Percentiles rank a stretch among this genome's conserved stretches.
Conservation (phyloP, 1,140 invertebrate genomes). For the Drosophila erecta region DNA sequence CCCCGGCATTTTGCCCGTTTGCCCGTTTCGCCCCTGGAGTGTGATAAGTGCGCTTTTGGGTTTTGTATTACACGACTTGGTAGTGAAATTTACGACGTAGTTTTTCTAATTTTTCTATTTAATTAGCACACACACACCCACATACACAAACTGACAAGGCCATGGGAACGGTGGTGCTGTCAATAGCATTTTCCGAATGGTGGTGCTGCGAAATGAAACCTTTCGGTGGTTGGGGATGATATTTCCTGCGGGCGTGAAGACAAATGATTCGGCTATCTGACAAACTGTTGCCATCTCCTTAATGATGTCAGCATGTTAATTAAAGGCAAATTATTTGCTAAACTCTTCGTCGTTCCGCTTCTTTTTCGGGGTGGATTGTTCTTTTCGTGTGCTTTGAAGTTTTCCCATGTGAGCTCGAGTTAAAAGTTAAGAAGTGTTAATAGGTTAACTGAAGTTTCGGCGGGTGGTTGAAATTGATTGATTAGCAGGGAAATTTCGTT, state of each 20-base stretch:
- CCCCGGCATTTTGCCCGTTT: not conserved
- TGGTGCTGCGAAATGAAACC: too few species aligned
- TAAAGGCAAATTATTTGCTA: conserved; percentile 79
- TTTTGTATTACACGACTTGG: conserved; percentile 70
- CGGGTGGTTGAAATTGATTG: not conserved
- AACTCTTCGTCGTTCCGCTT: conserved; percentile 35
- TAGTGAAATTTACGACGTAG: conserved; percentile 71
- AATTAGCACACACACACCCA: conserved; percentile 58
- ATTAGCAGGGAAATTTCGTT: not conserved
- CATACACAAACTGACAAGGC: conserved; percentile 2
- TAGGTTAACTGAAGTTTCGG: not conserved
- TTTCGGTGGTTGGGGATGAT: conserved; percentile 11
- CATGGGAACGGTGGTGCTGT: conserved; percentile 25
- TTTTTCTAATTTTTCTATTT: conserved; percentile 81
- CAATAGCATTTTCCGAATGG: conserved; percentile 13
- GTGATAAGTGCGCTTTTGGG: conserved; percentile 68
- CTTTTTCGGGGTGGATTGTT: conserved; percentile 2
- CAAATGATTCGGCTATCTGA: conserved; percentile 63
- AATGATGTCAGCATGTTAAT: conserved; percentile 80
- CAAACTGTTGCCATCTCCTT: conserved; percentile 75
- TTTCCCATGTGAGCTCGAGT: conserved; percentile 7
- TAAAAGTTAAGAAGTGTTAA: conserved; percentile 31
- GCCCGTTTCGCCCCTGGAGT: conserved; percentile 46
- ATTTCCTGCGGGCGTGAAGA: conserved; percentile 65
- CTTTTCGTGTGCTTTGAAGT: conserved; percentile 9